These are phyloP conservation scores for Phallusia fumigata DNA, from an alignment of 23 tunicate species.

Conservation along the genomic window DNA sequence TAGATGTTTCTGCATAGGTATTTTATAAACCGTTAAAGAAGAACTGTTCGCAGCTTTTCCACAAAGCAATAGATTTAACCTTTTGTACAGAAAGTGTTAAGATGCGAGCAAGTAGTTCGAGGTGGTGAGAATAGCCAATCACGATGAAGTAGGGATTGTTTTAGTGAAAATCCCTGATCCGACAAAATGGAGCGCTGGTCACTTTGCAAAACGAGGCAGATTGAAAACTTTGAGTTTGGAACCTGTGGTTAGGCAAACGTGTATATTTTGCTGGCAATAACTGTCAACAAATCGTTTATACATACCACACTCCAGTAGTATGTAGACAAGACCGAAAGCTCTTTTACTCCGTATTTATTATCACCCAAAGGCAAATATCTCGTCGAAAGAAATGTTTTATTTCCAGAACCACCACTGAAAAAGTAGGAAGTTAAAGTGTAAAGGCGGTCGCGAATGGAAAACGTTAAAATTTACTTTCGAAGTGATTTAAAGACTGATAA, in stretches of 20 bases:
- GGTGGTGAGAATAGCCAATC: slow-evolving; percentile 14
- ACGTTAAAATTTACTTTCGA: slow-evolving; percentile 20
- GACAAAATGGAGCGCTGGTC: slow-evolving; percentile 14
- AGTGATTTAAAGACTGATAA: slow-evolving; percentile 13
- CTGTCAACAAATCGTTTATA: neutral
- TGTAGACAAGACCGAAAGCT: neutral
- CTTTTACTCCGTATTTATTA: slow-evolving; percentile 30
- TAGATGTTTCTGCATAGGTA: no score
- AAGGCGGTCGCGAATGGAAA: neutral
- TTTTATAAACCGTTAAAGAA: no score
- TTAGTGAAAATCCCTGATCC: neutral
- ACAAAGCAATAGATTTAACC: slow-evolving; percentile 9
- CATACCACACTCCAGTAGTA: slow-evolving; percentile 34
- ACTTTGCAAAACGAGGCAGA: slow-evolving; percentile 35
- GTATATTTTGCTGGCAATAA: neutral
- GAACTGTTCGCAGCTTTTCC: no score
- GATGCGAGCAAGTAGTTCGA: slow-evolving; percentile 21
- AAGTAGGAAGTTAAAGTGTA: neutral
- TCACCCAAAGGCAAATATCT: slow-evolving; percentile 20
- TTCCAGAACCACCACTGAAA: slow-evolving; percentile 47
- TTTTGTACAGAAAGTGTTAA: slow-evolving; percentile 12
- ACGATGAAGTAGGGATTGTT: neutral
- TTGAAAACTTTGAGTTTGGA: slow-evolving; percentile 35
- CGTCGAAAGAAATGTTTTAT: slow-evolving; percentile 5
- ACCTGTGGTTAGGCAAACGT: neutral